Percentiles rank a stretch among this genome's conserved stretches.
phyloP scores from a whole-genome alignment of 2,797 vertebrate species.

The Neosilurus hyrtlii region DNA sequence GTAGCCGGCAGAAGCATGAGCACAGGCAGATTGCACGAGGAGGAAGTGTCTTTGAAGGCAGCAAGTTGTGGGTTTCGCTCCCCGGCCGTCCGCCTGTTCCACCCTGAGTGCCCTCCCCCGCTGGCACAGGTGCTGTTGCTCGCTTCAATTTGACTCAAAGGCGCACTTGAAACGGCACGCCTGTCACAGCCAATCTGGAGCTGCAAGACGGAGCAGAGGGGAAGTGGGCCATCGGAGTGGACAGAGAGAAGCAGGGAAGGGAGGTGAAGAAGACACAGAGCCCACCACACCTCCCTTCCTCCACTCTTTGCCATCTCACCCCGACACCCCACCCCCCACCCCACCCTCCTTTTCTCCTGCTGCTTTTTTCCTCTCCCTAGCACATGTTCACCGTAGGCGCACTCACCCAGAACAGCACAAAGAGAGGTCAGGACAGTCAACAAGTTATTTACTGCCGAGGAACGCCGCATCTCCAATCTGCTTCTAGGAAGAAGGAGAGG shows the following conservation, averaged over 20 bases:
- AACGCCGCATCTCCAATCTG: slow-evolving; percentile 60
- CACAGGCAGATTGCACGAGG: slow-evolving; percentile 69
- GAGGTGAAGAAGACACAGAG: slow-evolving; percentile 49
- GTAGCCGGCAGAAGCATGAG: slow-evolving; percentile 35
- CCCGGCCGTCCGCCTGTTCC: slow-evolving; percentile 36
- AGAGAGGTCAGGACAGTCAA: slow-evolving; percentile 66
- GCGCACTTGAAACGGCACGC: slow-evolving; percentile 70
- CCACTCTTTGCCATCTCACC: slow-evolving; percentile 23
- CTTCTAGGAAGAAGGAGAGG: slow-evolving; percentile 27
- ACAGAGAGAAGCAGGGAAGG: slow-evolving; percentile 21
- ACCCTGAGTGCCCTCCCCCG: slow-evolving; percentile 44
- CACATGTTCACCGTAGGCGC: slow-evolving; percentile 62
- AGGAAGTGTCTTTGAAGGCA: slow-evolving; percentile 72
- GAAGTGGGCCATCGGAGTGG: slow-evolving; percentile 40
- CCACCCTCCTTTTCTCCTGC: slow-evolving; percentile 51
- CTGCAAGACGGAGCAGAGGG: slow-evolving; percentile 63
- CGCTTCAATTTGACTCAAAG: slow-evolving; percentile 79
- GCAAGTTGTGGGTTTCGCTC: slow-evolving; percentile 46
- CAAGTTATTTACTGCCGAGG: slow-evolving; percentile 62
- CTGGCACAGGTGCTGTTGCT: slow-evolving; percentile 77
- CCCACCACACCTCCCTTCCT: slow-evolving; percentile 39
- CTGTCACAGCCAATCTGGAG: slow-evolving; percentile 74
- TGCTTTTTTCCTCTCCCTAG: slow-evolving; percentile 57
- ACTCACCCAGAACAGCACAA: slow-evolving; percentile 56
- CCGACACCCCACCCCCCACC: background rate